Base-by-base conservation (phyloP, 2,797 vertebrate species). In the Peromyscus nudipes region DNA sequence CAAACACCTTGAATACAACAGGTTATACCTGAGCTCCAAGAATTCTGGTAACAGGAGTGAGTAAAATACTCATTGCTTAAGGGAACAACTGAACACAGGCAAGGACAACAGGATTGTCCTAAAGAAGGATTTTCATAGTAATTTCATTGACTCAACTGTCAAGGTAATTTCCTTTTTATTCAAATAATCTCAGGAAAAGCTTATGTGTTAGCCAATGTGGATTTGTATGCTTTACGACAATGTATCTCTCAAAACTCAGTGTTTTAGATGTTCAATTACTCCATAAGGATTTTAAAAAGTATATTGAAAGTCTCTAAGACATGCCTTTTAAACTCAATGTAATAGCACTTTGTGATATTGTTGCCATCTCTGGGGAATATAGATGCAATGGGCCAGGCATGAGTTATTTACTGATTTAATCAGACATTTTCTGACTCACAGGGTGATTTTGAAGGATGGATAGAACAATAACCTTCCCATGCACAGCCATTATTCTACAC, bases 51-150 rank as follows among this genome's bases (percentile, higher is more conserved):
- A 96, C 99, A 99, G 91, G 98, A 99, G 94, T 3, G 97, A 84
- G 99, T 99, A 80, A 99, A 99, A 98, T 99, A 99, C 1, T 94
- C 98, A 29, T 98, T 98, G 43, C 99, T 99, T 37, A 96, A 98
- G 96, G 98, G 98, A 75, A 98, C 2, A 11, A 98, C 99, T 27
- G 99, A 99, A 97, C 99, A 99, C 75, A 97, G 97, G 96, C 99
- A 99, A 8, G 99, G 99, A 86, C 1, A 97, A 95, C 99, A 99
- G 81, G 98, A 96, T 16, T 98, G 97, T 94, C 98, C 93, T 2
- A 96, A 97, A 89, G 96, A 92, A 7, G 99, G 99, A 87, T 99
- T 98, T 92, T 99, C 99, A 91, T 99, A 98, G 98, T 99, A 99
- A 96, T 99, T 55, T 55, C 99, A 37, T 99, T 97, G 49, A 98